Percentiles rank a stretch among this genome's conserved stretches.
phyloP scores from a whole-genome alignment of 2,113 vertebrate species.

The Haemorhous mexicanus region DNA sequence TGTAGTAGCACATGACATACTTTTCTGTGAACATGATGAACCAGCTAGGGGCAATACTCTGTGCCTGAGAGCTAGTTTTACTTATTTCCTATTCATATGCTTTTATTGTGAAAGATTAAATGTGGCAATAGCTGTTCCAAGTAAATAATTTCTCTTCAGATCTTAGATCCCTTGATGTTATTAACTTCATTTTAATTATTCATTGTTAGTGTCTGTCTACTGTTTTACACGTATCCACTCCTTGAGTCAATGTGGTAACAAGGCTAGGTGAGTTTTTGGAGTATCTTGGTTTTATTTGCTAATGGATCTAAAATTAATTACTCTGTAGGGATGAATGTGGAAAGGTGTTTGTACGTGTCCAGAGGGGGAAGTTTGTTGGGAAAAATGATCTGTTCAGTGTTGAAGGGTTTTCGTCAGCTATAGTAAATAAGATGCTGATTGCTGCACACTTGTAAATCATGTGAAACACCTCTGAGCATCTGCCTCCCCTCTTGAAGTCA shows the following conservation, averaged over 20 bases:
- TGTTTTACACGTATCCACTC: not conserved
- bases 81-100: not conserved
- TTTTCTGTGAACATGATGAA: conserved; percentile 20
- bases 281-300: not conserved
- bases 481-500: not conserved
- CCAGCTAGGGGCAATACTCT: conserved; percentile 18
- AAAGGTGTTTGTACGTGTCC: not conserved
- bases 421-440: not conserved
- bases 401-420: not conserved
- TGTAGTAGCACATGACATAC: not conserved
- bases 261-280: not conserved
- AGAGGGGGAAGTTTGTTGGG: not conserved
- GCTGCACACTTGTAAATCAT: not conserved
- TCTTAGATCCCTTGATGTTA: not conserved
- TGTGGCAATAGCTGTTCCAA: not conserved
- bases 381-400: not conserved
- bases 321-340: not conserved
- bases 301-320: not conserved
- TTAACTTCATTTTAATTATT: conserved; percentile 28
- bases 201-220: not conserved
- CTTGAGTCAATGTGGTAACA: rapidly evolving
- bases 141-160: not conserved
- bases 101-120: not conserved
- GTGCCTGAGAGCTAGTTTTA: not conserved
- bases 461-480: not conserved